A percentile compares a stretch with the other conserved stretches of the same genome.
These are phyloP conservation scores for Australoheros scitulus DNA, from an alignment of 2,113 vertebrate species.

Conservation along the genomic window DNA sequence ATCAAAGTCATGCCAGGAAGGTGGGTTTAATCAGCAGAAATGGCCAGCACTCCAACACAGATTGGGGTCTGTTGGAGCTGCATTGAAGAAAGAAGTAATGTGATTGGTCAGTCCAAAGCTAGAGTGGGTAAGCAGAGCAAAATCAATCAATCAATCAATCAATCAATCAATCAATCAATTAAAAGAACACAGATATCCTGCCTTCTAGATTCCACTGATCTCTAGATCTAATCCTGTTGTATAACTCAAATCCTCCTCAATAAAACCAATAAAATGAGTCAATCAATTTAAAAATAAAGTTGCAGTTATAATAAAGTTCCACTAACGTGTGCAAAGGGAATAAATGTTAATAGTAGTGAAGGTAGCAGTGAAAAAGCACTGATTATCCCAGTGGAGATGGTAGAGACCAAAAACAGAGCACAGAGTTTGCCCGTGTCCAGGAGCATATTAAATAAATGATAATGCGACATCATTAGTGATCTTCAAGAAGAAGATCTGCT, in stretches of 20 bases:
- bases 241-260: neutral
- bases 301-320: neutral
- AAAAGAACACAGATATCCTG: neutral
- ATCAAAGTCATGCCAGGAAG: neutral
- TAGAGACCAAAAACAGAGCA: no score
- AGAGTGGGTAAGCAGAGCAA: neutral
- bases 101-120: slow-evolving; percentile 4
- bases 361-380: no score
- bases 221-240: neutral
- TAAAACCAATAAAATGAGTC: fast-evolving
- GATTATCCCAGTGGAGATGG: no score
- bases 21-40: slow-evolving; percentile 10
- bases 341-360: no score
- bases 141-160: neutral
- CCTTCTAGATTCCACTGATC: neutral
- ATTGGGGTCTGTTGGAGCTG: neutral
- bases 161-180: fast-evolving
- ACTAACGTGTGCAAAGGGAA: neutral
- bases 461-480: no score
- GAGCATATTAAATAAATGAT: no score
- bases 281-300: neutral
- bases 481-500: no score
- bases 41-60: neutral
- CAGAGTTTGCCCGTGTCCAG: no score
- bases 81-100: neutral